phyloP scores from a whole-genome alignment of 2,888 invertebrate genomes.

The Standfussiana lucernea region DNA sequence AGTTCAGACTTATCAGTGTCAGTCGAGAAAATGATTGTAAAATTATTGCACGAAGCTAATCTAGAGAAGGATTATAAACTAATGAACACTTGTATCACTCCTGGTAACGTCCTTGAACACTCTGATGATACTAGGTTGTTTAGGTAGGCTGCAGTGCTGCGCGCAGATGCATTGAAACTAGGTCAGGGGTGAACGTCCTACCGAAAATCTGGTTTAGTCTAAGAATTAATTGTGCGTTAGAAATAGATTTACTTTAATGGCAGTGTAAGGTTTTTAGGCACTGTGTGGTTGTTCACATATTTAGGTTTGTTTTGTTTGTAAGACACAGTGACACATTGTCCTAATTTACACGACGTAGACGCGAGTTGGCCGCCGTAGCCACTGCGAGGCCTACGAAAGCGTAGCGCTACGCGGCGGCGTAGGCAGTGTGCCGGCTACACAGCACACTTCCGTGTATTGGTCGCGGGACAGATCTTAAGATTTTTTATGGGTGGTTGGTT shows the following conservation, averaged over 20 bases:
- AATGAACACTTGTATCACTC: conserved; percentile 89
- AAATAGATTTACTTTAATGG: conserved; percentile 70
- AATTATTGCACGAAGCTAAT: conserved; percentile 77
- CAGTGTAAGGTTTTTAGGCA: conserved; percentile 71
- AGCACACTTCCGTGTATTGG: conserved; percentile 80
- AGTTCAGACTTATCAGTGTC: conserved; percentile 80
- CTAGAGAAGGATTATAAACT: conserved; percentile 73
- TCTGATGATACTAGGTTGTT: conserved; percentile 66
- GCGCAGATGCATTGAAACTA: conserved; percentile 84
- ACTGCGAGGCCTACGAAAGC: conserved; percentile 88
- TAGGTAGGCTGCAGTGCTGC: conserved; percentile 77
- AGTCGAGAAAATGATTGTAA: conserved; percentile 75
- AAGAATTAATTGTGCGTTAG: conserved; percentile 60
- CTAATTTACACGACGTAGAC: conserved; percentile 80
- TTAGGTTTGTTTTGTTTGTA: conserved; percentile 74
- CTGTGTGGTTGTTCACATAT: conserved; percentile 70
- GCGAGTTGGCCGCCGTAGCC: conserved; percentile 83
- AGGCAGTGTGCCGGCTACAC: conserved; percentile 60
- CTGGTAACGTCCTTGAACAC: conserved; percentile 75
- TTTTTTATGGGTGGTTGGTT: conserved; percentile 37
- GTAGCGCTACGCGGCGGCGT: conserved; percentile 85
- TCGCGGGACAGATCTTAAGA: conserved; percentile 77
- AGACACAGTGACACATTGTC: conserved; percentile 84
- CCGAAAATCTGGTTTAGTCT: conserved; percentile 76
- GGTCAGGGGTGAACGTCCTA: conserved; percentile 87